phyloP scores from a whole-genome alignment of 2,888 invertebrate genomes.

The Macrosiphum euphorbiae region DNA sequence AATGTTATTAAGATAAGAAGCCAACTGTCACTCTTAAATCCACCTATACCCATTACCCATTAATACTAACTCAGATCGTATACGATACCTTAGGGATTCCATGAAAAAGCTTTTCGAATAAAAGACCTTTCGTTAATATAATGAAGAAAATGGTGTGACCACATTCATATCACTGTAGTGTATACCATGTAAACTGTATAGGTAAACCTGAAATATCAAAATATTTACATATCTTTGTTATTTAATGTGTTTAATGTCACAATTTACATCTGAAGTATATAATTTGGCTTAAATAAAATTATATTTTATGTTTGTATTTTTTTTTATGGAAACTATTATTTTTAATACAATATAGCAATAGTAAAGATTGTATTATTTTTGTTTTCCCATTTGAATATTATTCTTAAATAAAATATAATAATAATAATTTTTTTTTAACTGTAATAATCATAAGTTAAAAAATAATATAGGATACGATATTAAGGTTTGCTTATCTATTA shows the following conservation, averaged over 20 bases:
- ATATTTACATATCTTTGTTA: background rate
- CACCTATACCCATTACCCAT: background rate
- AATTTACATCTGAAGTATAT: background rate
- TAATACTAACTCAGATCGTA: background rate
- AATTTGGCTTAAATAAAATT: background rate
- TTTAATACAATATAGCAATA: background rate
- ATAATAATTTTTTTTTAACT: background rate
- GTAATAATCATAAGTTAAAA: background rate
- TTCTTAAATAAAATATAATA: background rate
- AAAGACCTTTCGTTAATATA: background rate
- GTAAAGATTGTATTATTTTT: background rate
- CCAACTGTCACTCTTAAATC: background rate
- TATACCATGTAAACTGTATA: background rate
- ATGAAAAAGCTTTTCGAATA: background rate
- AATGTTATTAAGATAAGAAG: background rate
- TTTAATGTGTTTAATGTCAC: background rate
- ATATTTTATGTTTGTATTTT: background rate
- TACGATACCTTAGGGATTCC: background rate
- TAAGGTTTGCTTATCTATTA: background rate
- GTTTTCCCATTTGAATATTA: background rate
- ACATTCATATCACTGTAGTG: background rate
- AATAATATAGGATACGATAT: background rate
- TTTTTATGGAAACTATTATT: background rate
- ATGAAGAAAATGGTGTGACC: background rate
- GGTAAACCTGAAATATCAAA: background rate